A percentile compares a stretch with the other conserved stretches of the same genome.
phyloP scores from a whole-genome alignment of 2,888 invertebrate genomes.

The Myopa tessellatipennis region DNA sequence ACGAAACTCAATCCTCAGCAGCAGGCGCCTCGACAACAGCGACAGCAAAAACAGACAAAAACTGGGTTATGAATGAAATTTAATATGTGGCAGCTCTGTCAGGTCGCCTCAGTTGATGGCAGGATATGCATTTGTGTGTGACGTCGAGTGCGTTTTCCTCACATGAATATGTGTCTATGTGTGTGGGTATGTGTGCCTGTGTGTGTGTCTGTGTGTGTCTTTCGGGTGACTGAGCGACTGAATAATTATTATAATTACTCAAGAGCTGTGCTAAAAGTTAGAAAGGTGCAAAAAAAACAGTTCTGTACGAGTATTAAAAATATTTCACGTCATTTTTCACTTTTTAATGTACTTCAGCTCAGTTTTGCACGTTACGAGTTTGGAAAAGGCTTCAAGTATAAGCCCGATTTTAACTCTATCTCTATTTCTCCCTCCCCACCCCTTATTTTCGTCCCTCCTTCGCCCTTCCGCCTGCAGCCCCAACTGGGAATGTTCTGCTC shows the following conservation, averaged over 20 bases:
- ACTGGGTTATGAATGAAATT: constrained; percentile 34
- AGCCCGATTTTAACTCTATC: not conserved
- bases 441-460: not conserved
- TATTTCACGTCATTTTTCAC: not conserved
- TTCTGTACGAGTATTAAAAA: too few relatives aligned
- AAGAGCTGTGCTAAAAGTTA: not conserved
- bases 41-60: constrained; percentile 1
- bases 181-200: not conserved
- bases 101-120: constrained; percentile 9
- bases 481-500: not conserved
- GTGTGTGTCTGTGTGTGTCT: not conserved
- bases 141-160: not conserved
- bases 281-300: not conserved
- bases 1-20: not conserved
- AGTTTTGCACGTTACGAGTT: too few relatives aligned
- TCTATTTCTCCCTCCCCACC: not conserved
- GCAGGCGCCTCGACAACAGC: constrained; percentile 20
- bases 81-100: constrained; percentile 33
- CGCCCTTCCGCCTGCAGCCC: not conserved
- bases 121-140: not conserved
- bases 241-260: constrained; percentile 34
- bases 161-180: not conserved
- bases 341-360: constrained; percentile 13
- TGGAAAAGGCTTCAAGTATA: too few relatives aligned
- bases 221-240: constrained; percentile 21